Percentiles rank a stretch among this genome's conserved stretches.
These are phyloP conservation scores for Notiomystis cincta DNA, from an alignment of 2,113 vertebrate species.

Conservation along the genomic window DNA sequence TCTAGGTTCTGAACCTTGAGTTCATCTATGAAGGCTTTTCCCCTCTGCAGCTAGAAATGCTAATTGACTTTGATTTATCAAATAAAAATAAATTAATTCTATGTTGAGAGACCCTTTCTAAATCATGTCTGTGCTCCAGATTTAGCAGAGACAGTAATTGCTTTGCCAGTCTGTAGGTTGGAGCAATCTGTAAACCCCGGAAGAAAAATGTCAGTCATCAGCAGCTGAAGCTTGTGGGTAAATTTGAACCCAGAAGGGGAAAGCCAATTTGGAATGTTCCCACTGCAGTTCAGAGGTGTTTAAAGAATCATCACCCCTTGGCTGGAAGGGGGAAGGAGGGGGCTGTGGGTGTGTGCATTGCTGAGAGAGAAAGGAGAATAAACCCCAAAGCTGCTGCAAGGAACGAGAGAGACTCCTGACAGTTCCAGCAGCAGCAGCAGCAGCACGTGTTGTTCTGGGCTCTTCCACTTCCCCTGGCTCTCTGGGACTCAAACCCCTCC, in stretches of 20 bases:
- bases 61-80: background rate
- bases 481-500: background rate
- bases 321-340: background rate
- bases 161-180: background rate
- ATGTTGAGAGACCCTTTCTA: background rate
- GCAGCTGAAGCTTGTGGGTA: background rate
- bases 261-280: background rate
- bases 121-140: background rate
- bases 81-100: background rate
- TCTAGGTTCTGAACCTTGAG: background rate
- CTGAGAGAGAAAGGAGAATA: background rate
- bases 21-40: background rate
- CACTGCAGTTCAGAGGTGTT: background rate
- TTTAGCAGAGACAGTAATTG: background rate
- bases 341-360: background rate
- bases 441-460: background rate
- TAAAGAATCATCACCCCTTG: background rate
- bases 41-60: background rate
- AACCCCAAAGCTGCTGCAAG: background rate
- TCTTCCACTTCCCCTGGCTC: background rate
- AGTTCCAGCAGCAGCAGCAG: background rate
- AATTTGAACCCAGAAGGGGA: background rate
- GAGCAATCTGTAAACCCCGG: background rate
- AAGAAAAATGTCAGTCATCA: background rate
- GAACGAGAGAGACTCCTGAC: background rate